Conservation (phyloP, 2,888 invertebrate genomes). For the Philaethria dido region DNA sequence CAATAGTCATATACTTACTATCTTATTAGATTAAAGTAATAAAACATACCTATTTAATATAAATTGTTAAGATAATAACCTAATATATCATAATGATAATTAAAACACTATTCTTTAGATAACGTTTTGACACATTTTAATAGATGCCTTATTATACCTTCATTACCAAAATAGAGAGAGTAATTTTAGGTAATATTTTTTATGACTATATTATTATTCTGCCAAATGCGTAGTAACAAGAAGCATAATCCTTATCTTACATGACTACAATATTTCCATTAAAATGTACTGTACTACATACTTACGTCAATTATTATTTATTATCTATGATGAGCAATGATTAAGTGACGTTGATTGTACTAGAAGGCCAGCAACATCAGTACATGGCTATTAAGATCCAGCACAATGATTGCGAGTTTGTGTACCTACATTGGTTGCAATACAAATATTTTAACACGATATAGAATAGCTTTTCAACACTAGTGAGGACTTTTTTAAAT, state of each 20-base stretch:
- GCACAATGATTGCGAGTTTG: constrained; percentile 17
- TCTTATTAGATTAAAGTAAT: neutral
- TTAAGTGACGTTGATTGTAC: constrained; percentile 48
- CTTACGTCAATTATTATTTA: constrained; percentile 42
- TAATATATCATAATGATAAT: constrained; percentile 4
- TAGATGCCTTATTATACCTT: neutral
- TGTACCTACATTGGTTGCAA: neutral
- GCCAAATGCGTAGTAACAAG: constrained; percentile 1
- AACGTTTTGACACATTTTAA: constrained; percentile 14
- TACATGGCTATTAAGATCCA: constrained; percentile 27
- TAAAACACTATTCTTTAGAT: constrained; percentile 12
- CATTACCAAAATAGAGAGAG: neutral
- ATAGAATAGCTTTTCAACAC: neutral
- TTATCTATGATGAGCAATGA: constrained; percentile 45
- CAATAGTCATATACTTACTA: constrained; percentile 5
- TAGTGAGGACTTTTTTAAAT: neutral
- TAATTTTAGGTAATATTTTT: neutral
- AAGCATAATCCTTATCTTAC: constrained; percentile 15
- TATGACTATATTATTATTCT: neutral
- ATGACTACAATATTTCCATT: constrained; percentile 28
- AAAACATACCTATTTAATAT: neutral
- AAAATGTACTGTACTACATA: constrained; percentile 29
- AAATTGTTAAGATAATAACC: neutral
- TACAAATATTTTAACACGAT: neutral
- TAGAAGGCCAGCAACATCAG: constrained; percentile 45